Percentiles rank a stretch among this genome's conserved stretches.
Evolutionary conservation across 2,888 invertebrate species (phyloP).

Genomic region (Stenodera caucasica): DNA sequence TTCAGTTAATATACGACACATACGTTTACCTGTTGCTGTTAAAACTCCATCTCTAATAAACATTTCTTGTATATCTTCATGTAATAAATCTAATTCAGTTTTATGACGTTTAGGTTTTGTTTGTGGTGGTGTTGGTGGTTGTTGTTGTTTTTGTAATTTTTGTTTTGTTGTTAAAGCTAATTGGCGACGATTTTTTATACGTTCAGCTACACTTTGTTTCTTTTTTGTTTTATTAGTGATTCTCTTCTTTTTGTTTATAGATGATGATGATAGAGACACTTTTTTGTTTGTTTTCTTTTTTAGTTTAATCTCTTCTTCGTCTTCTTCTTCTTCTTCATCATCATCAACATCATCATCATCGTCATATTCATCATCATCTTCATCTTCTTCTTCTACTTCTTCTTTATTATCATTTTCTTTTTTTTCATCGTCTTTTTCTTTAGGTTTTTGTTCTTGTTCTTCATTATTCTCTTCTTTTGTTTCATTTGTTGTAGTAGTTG

Average conservation of each 20-base stretch:
- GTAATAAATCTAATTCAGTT: constrained; percentile 65
- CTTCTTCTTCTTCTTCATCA: constrained; percentile 23
- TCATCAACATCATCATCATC: constrained; percentile 16
- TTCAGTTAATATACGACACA: constrained; percentile 61
- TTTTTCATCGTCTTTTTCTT: constrained; percentile 24
- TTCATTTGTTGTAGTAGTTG: not conserved
- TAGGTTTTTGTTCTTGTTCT: constrained; percentile 9
- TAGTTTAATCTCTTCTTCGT: constrained; percentile 13
- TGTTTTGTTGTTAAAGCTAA: constrained; percentile 14
- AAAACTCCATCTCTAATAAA: constrained; percentile 67
- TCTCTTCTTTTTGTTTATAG: not conserved
- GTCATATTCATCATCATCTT: constrained; percentile 18
- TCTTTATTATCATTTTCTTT: constrained; percentile 37
- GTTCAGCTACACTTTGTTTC: constrained; percentile 34
- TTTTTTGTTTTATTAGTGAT: not conserved
- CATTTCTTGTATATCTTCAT: constrained; percentile 72
- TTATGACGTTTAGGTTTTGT: constrained; percentile 50
- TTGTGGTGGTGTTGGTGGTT: constrained; percentile 6
- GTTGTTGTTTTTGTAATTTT: constrained; percentile 18
- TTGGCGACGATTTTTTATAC: constrained; percentile 37
- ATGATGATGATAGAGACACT: not conserved
- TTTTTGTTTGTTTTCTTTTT: no score
- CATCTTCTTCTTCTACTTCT: constrained; percentile 9
- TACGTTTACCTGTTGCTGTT: constrained; percentile 66
- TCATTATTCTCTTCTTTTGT: constrained; percentile 21